Percentiles rank a stretch among this genome's conserved stretches.
These are phyloP conservation scores for Sebastes kiyomatsui DNA, from an alignment of 2,797 vertebrate genomes.

Conservation along the genomic window DNA sequence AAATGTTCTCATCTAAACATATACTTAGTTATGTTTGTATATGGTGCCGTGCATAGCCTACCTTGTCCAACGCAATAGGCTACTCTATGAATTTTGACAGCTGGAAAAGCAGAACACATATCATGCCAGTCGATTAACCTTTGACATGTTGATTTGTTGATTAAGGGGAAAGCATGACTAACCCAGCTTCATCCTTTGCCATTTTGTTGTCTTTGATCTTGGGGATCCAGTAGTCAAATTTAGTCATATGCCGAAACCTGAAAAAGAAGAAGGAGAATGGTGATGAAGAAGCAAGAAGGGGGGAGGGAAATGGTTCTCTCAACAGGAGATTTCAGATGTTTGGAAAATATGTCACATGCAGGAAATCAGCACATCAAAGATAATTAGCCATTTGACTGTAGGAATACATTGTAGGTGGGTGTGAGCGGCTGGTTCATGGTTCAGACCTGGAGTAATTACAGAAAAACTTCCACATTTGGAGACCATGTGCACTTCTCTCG, in stretches of 20 bases:
- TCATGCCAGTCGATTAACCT: constrained; percentile 2
- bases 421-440: constrained; percentile 8
- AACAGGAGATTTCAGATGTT: constrained; percentile 8
- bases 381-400: constrained; percentile 3
- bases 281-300: background rate
- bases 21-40: background rate
- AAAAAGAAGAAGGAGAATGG: background rate
- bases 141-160: constrained; percentile 42
- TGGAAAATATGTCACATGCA: constrained; percentile 26
- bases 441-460: constrained; percentile 39
- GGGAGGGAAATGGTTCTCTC: background rate
- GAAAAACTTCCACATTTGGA: constrained; percentile 55
- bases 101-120: constrained; percentile 20
- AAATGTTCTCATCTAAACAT: background rate
- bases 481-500: constrained; percentile 50
- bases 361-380: constrained; percentile 14
- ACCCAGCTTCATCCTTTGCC: constrained; percentile 15
- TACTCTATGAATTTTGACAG: background rate
- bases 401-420: background rate
- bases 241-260: background rate
- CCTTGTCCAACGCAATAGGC: background rate
- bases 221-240: background rate
- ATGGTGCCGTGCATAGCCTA: background rate
- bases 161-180: constrained; percentile 15
- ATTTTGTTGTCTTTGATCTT: constrained; percentile 41